Evolutionary conservation across 2,888 invertebrate species (phyloP), one percentile per base, ranked within the genome.

Genomic region (Gerris lacustris): DNA sequence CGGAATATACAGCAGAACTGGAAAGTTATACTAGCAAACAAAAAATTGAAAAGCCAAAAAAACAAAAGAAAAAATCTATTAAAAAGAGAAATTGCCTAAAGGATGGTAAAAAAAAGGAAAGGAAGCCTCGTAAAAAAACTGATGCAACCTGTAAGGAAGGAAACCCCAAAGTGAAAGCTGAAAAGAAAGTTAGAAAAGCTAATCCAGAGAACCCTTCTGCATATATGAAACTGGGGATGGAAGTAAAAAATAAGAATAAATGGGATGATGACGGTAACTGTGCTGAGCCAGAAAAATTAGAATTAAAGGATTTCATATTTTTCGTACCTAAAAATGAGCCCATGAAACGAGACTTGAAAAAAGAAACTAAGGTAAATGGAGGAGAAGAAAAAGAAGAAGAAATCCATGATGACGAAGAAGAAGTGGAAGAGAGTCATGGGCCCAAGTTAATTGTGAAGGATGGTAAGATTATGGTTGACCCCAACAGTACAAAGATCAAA

Each of bases 401-500:
- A n/a, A 64, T 64, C 17, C 7, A 2, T 18, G 18, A 64, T 18
- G 18, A 4, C 9, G 18, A 64, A 17, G 9, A 17, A 17, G 18
- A n/a, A 17, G 64, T n/a, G 17, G 64, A 64, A 31, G 18, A 31
- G 17, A 64, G 18, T 64, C 7, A 9, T 18, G 64, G 64, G 9
- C 64, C 64, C 11, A 64, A 64, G 18, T 64, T 64, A 64, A 64
- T 64, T 64, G 64, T 64, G 7, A 64, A 64, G 17, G 64, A 64
- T 17, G 64, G 64, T 17, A 31, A 64, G 17, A 64, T 64, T 18
- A 64, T 64, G 17, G 31, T 64, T 64, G 64, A 64, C 18, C 64
- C 64, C 18, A 18, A n/a, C 18, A 64, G 64, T 64, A 64, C 64
- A 18, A 31, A 18, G 9, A 64, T 64, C 7, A 64, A 64, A 64